Base-by-base conservation (phyloP, 2,888 invertebrate species). In the Amaurobius ferox region DNA sequence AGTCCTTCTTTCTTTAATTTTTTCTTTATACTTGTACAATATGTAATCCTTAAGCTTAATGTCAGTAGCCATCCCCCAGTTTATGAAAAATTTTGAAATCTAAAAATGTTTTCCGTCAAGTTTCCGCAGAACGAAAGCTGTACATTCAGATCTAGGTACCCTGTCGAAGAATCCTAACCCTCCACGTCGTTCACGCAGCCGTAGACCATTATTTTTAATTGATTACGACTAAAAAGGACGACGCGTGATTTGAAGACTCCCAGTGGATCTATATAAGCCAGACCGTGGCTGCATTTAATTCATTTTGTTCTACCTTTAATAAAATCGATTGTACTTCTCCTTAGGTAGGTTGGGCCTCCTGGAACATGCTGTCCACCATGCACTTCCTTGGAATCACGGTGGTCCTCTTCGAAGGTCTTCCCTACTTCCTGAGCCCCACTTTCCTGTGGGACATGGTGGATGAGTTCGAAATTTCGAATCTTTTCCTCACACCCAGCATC, bases 341-440 rank as follows among this genome's bases (percentile, higher is more conserved):
- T 64, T 28, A 92, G 92, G 92, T 92, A 29, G 93, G 93, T 26
- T 93, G 93, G 93, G 93, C 93, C 93, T 93, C 93, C 93, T 93
- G 93, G 93, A 93, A 93, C 89, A 93, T 93, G 93, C 89, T 92
- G 76, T 91, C 93, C 35, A 90, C 91, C 0, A 91, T 91, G 9
- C 90, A 93, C 72, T 91, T 92, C 28, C 90, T 91, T 0, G 92
- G 93, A n/a, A 90, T 91, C 16, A 89, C 92, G 19, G 90, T 93
- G 19, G 92, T 93, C 13, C 90, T 93, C 0, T 93, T 93, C 89
- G 93, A 93, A 89, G 93, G 93, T 30, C 93, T 93, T n/a, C 93
- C 93, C 0, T 90, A 93, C 16, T 90, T 92, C 26, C 93, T 93
- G 5, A 90, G 91, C 86, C 90, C 91, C 1, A 91, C 91, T 80